These are phyloP conservation scores for Macrosoma leucophasiata DNA, from an alignment of 2,888 invertebrate species.

Conservation along the genomic window DNA sequence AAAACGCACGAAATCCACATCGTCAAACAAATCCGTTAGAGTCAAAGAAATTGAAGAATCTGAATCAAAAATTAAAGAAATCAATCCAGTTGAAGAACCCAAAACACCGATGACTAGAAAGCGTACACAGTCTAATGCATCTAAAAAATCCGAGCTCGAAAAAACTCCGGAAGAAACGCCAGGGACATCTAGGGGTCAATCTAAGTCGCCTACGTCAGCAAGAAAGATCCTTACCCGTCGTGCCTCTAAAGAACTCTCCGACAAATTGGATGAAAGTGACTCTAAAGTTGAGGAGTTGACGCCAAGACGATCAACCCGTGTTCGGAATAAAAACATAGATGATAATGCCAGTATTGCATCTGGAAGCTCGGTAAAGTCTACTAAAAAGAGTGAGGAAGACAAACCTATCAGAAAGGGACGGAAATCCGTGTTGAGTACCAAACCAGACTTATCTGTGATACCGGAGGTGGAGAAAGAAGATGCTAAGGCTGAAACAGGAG, in stretches of 20 bases:
- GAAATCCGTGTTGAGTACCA: conserved; percentile 44
- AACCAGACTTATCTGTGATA: conserved; percentile 62
- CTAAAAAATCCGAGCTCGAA: conserved; percentile 41
- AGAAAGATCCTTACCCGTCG: conserved; percentile 56
- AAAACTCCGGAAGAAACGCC: conserved; percentile 18
- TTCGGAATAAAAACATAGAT: conserved; percentile 43
- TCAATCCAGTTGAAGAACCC: conserved; percentile 22
- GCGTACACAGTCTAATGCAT: conserved; percentile 45
- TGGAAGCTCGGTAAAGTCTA: conserved; percentile 45
- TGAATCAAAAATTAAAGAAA: conserved; percentile 7
- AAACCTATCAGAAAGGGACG: conserved; percentile 43
- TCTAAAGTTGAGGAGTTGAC: conserved; percentile 40
- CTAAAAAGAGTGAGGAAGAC: conserved; percentile 35
- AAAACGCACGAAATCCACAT: conserved; percentile 35
- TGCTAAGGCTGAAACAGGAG: conserved; percentile 28
- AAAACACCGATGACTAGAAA: conserved; percentile 49
- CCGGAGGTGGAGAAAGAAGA: conserved; percentile 57
- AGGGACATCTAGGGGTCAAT: conserved; percentile 34
- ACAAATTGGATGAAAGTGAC: conserved; percentile 42
- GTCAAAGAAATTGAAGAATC: conserved; percentile 11
- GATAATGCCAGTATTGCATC: conserved; percentile 55
- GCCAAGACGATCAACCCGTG: conserved; percentile 42
- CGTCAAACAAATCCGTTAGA: conserved; percentile 36
- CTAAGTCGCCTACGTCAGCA: conserved; percentile 52
- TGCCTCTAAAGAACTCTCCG: conserved; percentile 53